A percentile compares a stretch with the other conserved stretches of the same genome.
Conservation (phyloP, 2,113 vertebrate genomes). For the Triplophysa rosa region DNA sequence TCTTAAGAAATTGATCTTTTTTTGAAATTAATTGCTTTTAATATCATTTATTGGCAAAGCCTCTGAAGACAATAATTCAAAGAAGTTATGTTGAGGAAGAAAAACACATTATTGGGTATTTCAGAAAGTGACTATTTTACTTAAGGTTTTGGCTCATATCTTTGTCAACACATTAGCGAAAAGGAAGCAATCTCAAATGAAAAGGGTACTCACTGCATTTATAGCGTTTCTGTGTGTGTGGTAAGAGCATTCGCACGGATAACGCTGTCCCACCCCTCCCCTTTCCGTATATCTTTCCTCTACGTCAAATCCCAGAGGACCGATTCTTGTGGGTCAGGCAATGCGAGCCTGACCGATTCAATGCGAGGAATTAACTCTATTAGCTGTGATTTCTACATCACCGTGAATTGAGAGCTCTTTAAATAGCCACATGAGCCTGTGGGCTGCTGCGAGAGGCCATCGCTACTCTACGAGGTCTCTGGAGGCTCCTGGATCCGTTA, state of each 20-base stretch:
- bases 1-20: no score
- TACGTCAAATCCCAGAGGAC: constrained; percentile 25
- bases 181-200: neutral
- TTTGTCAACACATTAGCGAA: neutral
- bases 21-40: no score
- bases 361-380: constrained; percentile 30
- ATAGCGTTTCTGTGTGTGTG: neutral
- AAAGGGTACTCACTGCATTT: neutral
- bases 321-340: constrained; percentile 12
- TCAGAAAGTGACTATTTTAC: no score
- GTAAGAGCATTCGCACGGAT: neutral
- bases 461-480: constrained; percentile 6
- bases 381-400: constrained; percentile 31
- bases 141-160: neutral
- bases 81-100: no score
- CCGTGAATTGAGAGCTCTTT: constrained; percentile 33
- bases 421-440: constrained; percentile 31
- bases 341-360: no score
- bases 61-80: no score
- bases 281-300: neutral
- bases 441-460: constrained; percentile 2
- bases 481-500: constrained; percentile 14
- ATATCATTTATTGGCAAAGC: no score
- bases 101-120: no score
- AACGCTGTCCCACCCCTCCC: neutral